Evolutionary conservation across 1,140 invertebrate species (phyloP).

Genomic region (Goniozus legneri): DNA sequence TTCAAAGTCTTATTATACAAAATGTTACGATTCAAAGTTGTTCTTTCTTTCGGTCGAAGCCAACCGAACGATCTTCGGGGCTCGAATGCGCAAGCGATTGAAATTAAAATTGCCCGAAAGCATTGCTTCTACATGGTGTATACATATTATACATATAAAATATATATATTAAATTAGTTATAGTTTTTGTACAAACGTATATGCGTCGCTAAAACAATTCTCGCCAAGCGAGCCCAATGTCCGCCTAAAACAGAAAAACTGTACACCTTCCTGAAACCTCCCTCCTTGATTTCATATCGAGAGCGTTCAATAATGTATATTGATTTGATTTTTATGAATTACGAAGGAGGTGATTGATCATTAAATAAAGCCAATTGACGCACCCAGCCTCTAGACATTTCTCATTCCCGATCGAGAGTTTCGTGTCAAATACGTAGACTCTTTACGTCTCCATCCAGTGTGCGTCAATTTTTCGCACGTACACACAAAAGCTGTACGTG

Average conservation of each 20-base stretch:
- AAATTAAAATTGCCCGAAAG: constrained; percentile 25
- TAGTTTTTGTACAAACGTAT: constrained; percentile 48
- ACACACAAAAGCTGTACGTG: neutral
- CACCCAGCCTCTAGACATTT: constrained; percentile 1
- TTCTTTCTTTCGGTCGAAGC: no score
- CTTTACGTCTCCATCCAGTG: no score
- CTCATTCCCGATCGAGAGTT: no score
- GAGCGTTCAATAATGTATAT: constrained; percentile 29
- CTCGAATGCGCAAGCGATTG: no score
- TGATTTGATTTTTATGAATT: constrained; percentile 31
- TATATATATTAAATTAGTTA: constrained; percentile 37
- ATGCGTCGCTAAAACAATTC: constrained; percentile 24
- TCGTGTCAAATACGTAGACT: no score
- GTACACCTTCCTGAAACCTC: constrained; percentile 23
- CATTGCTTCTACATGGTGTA: constrained; percentile 36
- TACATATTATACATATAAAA: constrained; percentile 35
- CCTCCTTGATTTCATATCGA: constrained; percentile 34
- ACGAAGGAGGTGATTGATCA: constrained; percentile 32
- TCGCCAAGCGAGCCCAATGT: constrained; percentile 26
- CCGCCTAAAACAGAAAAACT: constrained; percentile 36
- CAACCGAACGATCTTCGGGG: constrained; percentile 1
- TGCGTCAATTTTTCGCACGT: no score
- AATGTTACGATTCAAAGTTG: neutral
- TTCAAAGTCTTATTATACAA: neutral
- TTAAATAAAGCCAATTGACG: constrained; percentile 32